phyloP scores from a whole-genome alignment of 2,113 vertebrate species.

The Oreochromis niloticus region DNA sequence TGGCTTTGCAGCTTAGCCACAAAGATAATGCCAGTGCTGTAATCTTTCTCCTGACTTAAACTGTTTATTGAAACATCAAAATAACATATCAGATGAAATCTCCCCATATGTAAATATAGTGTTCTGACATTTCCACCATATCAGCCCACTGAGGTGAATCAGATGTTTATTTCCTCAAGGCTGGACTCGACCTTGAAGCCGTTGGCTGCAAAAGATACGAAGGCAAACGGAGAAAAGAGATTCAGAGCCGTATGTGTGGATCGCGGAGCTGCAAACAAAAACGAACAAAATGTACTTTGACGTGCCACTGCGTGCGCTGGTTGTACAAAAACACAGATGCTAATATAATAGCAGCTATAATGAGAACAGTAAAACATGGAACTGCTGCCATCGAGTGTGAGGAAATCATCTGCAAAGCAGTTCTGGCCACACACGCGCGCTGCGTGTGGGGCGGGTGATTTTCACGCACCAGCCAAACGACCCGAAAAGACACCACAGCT shows the following conservation, averaged over 20 bases:
- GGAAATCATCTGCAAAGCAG: neutral
- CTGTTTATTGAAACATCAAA: slow-evolving; percentile 39
- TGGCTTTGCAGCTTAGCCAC: neutral
- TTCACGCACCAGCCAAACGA: neutral
- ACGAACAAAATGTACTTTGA: neutral
- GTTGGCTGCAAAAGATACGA: neutral
- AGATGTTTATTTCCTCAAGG: slow-evolving; percentile 18
- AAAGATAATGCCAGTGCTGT: neutral
- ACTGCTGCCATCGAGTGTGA: neutral
- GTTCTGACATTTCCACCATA: neutral
- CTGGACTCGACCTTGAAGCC: neutral
- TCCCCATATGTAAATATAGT: slow-evolving; percentile 8
- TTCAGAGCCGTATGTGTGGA: neutral
- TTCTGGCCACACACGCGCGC: neutral
- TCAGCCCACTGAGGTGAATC: neutral
- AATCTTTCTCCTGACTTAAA: slow-evolving; percentile 7
- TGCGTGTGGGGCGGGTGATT: slow-evolving; percentile 21
- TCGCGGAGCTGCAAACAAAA: slow-evolving; percentile 14
- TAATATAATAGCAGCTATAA: neutral
- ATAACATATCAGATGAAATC: slow-evolving; percentile 30
- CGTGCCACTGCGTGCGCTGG: neutral
- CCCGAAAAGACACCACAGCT: neutral
- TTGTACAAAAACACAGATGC: neutral
- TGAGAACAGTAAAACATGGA: neutral
- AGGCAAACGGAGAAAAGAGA: neutral